Evolutionary conservation across 2,888 invertebrate genomes (phyloP).

Genomic region (Dinocampus coccinellae): DNA sequence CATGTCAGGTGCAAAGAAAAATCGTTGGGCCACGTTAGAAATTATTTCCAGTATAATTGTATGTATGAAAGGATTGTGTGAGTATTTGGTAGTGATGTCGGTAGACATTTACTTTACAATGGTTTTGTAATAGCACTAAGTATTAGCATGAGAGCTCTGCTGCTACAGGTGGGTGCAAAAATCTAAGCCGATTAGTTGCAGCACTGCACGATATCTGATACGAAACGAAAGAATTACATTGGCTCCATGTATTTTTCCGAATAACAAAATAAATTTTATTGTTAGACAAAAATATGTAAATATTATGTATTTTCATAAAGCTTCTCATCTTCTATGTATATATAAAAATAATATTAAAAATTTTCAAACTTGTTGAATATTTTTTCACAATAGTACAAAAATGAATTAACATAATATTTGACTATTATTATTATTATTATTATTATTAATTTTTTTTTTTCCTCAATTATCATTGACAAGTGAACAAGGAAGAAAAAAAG

Average conservation of each 20-base stretch:
- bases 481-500: slow-evolving; percentile 11
- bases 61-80: not conserved
- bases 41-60: not conserved
- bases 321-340: no score
- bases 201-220: slow-evolving; percentile 50
- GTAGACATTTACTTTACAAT: not conserved
- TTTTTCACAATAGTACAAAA: not conserved
- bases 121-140: slow-evolving; percentile 6
- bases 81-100: no score
- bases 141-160: slow-evolving; percentile 24
- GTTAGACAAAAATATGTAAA: no score
- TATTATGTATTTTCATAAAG: no score
- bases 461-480: slow-evolving; percentile 19
- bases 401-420: not conserved
- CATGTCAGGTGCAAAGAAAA: not conserved
- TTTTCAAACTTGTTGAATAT: not conserved
- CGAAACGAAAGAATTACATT: not conserved
- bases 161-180: slow-evolving; percentile 53
- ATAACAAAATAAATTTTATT: no score
- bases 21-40: not conserved
- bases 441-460: slow-evolving; percentile 55
- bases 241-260: no score
- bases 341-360: no score
- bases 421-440: slow-evolving; percentile 36
- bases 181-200: slow-evolving; percentile 60